Evolutionary conservation across 2,888 invertebrate species (phyloP), one percentile per base, ranked within the genome.

Genomic region (Pristionchus maxplancki): DNA sequence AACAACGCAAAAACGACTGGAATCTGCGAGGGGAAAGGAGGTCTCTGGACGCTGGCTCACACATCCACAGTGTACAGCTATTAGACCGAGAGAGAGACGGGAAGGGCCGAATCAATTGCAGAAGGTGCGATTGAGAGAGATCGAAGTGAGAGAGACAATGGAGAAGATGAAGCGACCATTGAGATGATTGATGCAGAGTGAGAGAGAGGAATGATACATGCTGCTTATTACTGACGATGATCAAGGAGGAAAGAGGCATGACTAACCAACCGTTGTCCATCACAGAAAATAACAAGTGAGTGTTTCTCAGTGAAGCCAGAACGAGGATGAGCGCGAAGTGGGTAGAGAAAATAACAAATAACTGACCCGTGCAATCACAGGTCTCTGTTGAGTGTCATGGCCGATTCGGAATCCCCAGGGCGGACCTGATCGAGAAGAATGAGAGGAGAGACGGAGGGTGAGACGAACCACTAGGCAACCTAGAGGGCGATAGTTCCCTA

Each of bases 391-490:
- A 8, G 44, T 34, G 50, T 87, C 71, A 58, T 71, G 67, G 34
- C 86, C 86, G 37, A 87, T 71, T 1, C 86, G 28, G 50, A 87
- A 87, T 44, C 86, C 86, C 86, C 86, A 87, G 2, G 86, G 86
- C 8, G 86, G 86, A 71, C 86, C 86, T 78, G 78, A 78, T 78
- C 28, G 44, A 78, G 44, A 44, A 15, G 24, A 28, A n/a, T 44
- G n/a, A 40, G 74, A n/a, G 37, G 37, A 71, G 20, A 37, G 15
- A 6, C 71, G 17, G 13, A 37, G 37, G 28, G 37, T 4, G 34
- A 78, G 40, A 11, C n/a, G 78, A n/a, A 48, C 5, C 24, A 40
- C 24, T 40, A 8, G n/a, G 67, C 67, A 67, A 34, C 67, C 67
- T 34, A 67, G 64, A 67, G 34, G 28, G 9, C 17, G 17, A 15